Conservation (phyloP, 1,140 invertebrate species). For the Hylaeus anthracinus region DNA sequence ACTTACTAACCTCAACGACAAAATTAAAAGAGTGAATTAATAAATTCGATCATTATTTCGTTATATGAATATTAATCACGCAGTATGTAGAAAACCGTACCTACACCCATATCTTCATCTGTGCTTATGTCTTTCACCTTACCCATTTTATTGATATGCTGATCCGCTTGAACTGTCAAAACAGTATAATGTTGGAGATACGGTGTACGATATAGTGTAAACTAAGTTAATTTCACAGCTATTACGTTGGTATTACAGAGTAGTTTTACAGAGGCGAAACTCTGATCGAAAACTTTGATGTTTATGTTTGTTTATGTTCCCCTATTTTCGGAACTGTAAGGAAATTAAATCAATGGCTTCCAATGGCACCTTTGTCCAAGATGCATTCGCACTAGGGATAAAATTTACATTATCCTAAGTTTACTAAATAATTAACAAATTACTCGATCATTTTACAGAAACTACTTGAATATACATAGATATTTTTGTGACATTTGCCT, state of each 20-base stretch:
- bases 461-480: too few species aligned
- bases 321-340: too few species aligned
- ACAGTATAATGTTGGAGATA: neutral
- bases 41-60: neutral
- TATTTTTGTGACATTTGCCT: too few species aligned
- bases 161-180: neutral
- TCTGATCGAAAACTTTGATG: too few species aligned
- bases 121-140: constrained; percentile 67
- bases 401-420: too few species aligned
- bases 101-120: constrained; percentile 64
- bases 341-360: too few species aligned
- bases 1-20: constrained; percentile 12
- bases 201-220: neutral
- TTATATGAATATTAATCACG: constrained; percentile 3
- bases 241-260: constrained; percentile 25
- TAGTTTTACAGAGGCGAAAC: too few species aligned
- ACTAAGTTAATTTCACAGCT: neutral
- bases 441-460: too few species aligned
- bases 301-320: too few species aligned
- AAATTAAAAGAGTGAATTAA: constrained; percentile 13
- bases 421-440: too few species aligned
- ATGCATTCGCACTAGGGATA: too few species aligned
- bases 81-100: constrained; percentile 44
- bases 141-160: constrained; percentile 59
- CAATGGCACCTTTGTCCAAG: too few species aligned